These are phyloP conservation scores for Crypturellus undulatus DNA, from an alignment of 2,113 vertebrate species.

Conservation along the genomic window DNA sequence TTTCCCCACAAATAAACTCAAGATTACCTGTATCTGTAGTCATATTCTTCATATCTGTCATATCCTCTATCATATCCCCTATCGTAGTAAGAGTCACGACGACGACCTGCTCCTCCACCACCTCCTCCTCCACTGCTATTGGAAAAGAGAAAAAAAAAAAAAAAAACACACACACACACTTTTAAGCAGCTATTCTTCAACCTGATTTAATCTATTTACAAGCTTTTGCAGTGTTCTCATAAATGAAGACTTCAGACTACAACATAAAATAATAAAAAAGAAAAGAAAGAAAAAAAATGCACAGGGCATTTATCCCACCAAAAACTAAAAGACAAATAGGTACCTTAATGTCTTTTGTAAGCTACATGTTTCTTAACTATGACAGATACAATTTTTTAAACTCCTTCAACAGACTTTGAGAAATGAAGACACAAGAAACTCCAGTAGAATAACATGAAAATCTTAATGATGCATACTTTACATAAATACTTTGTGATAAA, in stretches of 20 bases:
- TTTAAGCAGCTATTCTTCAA: not conserved
- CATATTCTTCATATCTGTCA: slow-evolving; percentile 92
- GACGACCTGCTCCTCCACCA: slow-evolving; percentile 82
- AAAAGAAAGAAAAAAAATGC: not conserved
- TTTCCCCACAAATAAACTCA: not conserved
- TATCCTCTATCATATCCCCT: slow-evolving; percentile 88
- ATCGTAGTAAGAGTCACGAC: slow-evolving; percentile 87
- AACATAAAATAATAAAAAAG: not conserved
- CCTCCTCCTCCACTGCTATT: slow-evolving; percentile 80
- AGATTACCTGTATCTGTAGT: slow-evolving; percentile 88
- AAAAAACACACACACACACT: not conserved
- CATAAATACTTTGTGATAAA: not conserved
- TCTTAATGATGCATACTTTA: fast-evolving
- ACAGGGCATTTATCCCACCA: not conserved
- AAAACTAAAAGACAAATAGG: not conserved
- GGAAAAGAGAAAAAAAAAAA: not conserved
- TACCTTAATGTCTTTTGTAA: not conserved
- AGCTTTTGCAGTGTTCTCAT: not conserved
- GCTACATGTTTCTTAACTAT: not conserved
- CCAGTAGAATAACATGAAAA: not conserved
- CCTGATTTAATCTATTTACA: not conserved
- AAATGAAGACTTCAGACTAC: not conserved
- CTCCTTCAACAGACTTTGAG: not conserved
- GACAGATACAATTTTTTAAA: not conserved
- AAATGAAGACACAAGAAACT: not conserved